These are phyloP conservation scores for Drosophila birchii DNA, from an alignment of 2,888 invertebrate genomes.

Conservation along the genomic window DNA sequence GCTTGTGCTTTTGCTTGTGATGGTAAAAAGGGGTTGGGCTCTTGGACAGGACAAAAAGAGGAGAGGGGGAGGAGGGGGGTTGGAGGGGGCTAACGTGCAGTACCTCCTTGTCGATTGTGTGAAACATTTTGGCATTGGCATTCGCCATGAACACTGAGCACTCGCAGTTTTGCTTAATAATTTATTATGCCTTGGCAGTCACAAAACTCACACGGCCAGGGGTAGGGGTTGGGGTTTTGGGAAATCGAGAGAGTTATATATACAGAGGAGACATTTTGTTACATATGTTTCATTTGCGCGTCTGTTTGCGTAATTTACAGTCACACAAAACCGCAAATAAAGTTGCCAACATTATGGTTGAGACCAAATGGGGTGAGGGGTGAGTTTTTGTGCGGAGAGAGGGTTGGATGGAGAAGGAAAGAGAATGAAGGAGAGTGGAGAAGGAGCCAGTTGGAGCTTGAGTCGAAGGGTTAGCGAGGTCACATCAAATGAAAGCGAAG, in stretches of 20 bases:
- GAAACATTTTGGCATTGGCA: constrained; percentile 64
- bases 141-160: constrained; percentile 66
- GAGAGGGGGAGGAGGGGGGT: not conserved
- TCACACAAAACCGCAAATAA: constrained; percentile 77
- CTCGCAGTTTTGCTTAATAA: constrained; percentile 73
- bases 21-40: not conserved
- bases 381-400: not conserved
- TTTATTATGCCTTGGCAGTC: constrained; percentile 74
- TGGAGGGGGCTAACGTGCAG: not conserved
- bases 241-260: constrained; percentile 31
- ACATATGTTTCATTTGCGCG: constrained; percentile 77
- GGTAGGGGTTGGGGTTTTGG: not conserved
- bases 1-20: not conserved
- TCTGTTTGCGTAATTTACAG: constrained; percentile 78
- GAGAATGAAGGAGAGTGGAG: constrained; percentile 7
- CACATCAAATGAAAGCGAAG: constrained; percentile 58
- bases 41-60: not conserved
- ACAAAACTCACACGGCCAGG: constrained; percentile 39
- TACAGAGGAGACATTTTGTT: constrained; percentile 57
- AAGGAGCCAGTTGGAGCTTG: not conserved
- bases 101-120: constrained; percentile 36
- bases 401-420: not conserved
- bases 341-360: constrained; percentile 72
- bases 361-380: constrained; percentile 7
- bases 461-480: constrained; percentile 30